Evolutionary conservation across 2,113 vertebrate species (phyloP).

Genomic region (Mobula birostris): DNA sequence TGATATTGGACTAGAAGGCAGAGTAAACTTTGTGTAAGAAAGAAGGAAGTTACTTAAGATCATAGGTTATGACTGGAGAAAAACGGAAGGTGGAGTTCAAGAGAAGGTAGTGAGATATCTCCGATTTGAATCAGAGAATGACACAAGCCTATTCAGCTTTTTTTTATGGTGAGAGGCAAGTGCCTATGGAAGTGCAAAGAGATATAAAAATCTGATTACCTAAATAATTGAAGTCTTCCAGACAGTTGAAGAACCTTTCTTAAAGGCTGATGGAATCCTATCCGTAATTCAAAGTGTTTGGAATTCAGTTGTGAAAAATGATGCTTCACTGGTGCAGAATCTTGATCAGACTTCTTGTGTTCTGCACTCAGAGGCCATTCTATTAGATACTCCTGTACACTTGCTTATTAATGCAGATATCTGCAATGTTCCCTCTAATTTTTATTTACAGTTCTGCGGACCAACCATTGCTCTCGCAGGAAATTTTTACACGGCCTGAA

Average conservation of each 20-base stretch:
- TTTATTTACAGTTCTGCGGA: no score
- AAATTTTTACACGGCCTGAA: no score
- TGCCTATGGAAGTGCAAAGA: conserved; percentile 63
- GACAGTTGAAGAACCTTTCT: neutral
- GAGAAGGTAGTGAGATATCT: neutral
- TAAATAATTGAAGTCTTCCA: neutral
- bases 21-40: neutral
- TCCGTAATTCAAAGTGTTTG: neutral
- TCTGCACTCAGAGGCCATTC: no score
- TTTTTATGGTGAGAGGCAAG: conserved; percentile 44
- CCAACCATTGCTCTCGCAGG: no score
- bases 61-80: neutral
- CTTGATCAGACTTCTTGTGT: neutral
- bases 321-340: neutral
- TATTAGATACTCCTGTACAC: no score
- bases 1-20: neutral
- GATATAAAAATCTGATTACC: neutral
- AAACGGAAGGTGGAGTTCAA: neutral
- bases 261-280: neutral
- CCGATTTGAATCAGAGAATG: neutral
- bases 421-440: no score
- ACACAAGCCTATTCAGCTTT: conserved; percentile 61
- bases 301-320: neutral
- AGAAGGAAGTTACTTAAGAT: neutral
- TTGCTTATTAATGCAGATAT: no score